Base-by-base conservation (phyloP, 2,113 vertebrate species). In the Cebidichthys violaceus region DNA sequence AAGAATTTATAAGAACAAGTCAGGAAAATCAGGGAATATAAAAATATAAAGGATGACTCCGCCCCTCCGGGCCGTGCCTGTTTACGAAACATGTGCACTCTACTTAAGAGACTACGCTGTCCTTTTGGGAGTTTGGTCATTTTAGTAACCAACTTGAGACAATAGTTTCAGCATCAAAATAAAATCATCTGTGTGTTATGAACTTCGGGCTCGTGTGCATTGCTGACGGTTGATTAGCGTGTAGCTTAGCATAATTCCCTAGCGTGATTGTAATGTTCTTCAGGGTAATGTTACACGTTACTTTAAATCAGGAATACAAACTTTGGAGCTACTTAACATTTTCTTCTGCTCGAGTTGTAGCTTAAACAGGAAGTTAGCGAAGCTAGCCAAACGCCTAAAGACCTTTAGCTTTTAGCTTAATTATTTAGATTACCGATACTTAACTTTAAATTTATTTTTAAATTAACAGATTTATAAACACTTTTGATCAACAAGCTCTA, bases 21-120 rank as follows among this genome's bases (percentile, higher is more conserved):
- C n/a, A n/a, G n/a, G n/a, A n/a, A n/a, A n/a, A 85, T 87, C 86
- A 90, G 87, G 84, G 84, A 86, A 57, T 39, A 31, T n/a, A 68
- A 4, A 55, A 24, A n/a, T 33, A n/a, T 33, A 74, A 60, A 60
- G 33, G n/a, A 52, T 57, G 1, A 55, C 20, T 70, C 61, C 55
- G 35, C 68, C 65, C 54, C 57, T 15, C 77, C 0, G 47, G 66
- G 69, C 2, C 4, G 27, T 20, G 73, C 64, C 67, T 39, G 85
- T 84, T 70, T 60, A 17, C 5, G 14, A 80, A 82, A 90, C 75
- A 39, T 0, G 68, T 5, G 37, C 77, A 20, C 66, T 14, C 35
- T 52, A 18, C 22, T 57, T 2, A 20, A 67, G 29, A 31, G 39
- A 31, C 43, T 15, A 1, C 43, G 9, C 59, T 27, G 11, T 43